Conservation (phyloP, 1,140 invertebrate genomes). For the Zaprionus inermis region DNA sequence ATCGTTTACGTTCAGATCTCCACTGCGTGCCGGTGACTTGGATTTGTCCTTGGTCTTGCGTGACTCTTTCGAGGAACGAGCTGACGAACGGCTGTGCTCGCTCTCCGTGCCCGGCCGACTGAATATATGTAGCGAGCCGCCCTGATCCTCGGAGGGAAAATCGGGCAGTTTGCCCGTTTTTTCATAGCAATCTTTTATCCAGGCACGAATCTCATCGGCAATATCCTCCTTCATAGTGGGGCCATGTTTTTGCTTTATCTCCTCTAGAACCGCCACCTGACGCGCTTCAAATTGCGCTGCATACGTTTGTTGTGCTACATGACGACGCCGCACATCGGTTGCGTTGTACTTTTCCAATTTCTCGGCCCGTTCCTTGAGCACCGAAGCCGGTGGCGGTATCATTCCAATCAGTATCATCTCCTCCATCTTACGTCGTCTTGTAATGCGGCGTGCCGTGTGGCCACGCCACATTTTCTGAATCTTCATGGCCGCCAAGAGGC, state of each 20-base stretch:
- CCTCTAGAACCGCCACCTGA: slow-evolving; percentile 86
- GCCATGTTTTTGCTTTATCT: slow-evolving; percentile 87
- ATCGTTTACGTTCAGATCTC: slow-evolving; percentile 86
- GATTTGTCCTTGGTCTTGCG: slow-evolving; percentile 89
- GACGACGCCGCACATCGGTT: slow-evolving; percentile 83
- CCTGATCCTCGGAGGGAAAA: slow-evolving; percentile 94
- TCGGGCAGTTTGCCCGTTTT: slow-evolving; percentile 95
- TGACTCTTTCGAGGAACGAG: slow-evolving; percentile 90
- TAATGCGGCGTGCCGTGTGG: slow-evolving; percentile 89
- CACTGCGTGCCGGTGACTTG: slow-evolving; percentile 85
- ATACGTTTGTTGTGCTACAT: slow-evolving; percentile 87
- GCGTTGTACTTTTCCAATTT: slow-evolving; percentile 72
- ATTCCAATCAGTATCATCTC: slow-evolving; percentile 95
- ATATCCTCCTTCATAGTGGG: slow-evolving; percentile 92
- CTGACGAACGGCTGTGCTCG: slow-evolving; percentile 91
- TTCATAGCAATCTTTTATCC: slow-evolving; percentile 92
- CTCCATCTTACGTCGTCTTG: slow-evolving; percentile 89
- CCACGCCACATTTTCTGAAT: slow-evolving; percentile 94
- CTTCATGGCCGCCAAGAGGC: slow-evolving; percentile 88
- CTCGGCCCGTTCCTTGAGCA: slow-evolving; percentile 71
- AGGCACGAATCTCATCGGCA: slow-evolving; percentile 92
- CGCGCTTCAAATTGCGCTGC: slow-evolving; percentile 87
- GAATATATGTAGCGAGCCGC: slow-evolving; percentile 93
- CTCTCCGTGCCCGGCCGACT: slow-evolving; percentile 90
- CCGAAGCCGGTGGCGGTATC: slow-evolving; percentile 85